A percentile compares a stretch with the other conserved stretches of the same genome.
phyloP scores from a whole-genome alignment of 37 sponge, comb jelly and placozoan genomes.

The Crambe crambe region DNA sequence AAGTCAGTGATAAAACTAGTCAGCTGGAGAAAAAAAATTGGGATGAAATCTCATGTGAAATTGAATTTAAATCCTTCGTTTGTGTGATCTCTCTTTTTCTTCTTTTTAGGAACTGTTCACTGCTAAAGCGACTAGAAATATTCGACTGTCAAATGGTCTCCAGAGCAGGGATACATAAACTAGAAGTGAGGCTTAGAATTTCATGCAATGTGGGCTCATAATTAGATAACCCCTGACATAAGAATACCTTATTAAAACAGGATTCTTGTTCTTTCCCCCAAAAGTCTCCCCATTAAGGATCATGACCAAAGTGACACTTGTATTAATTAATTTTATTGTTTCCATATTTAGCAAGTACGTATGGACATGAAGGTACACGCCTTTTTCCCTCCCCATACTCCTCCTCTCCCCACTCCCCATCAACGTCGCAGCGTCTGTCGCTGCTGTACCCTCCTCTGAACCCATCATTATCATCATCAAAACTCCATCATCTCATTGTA shows the following conservation, averaged over 20 bases:
- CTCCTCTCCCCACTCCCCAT: conserved; percentile 32
- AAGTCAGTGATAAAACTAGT: conserved; percentile 56
- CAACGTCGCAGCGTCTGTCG: conserved; percentile 49
- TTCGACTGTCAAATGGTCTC: conserved; percentile 93
- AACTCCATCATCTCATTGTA: neutral
- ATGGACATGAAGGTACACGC: conserved; percentile 83
- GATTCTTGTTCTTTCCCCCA: neutral
- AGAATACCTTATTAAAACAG: no score
- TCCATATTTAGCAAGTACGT: conserved; percentile 37
- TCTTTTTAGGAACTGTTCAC: conserved; percentile 56
- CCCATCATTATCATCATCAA: conserved; percentile 4
- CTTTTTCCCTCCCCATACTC: conserved; percentile 83
- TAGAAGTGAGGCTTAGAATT: conserved; percentile 62
- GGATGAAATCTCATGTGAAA: neutral
- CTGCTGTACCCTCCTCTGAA: conserved; percentile 69
- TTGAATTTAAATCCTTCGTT: neutral
- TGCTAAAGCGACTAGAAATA: conserved; percentile 74
- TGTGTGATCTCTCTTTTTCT: neutral
- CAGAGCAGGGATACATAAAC: conserved; percentile 70
- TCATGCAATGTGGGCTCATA: no score
- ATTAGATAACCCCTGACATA: no score
- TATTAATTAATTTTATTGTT: neutral
- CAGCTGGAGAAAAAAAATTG: neutral
- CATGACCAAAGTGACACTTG: no score
- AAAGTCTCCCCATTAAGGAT: no score